Conservation (phyloP, 1,140 invertebrate genomes). For the Ganaspis sp. region DNA sequence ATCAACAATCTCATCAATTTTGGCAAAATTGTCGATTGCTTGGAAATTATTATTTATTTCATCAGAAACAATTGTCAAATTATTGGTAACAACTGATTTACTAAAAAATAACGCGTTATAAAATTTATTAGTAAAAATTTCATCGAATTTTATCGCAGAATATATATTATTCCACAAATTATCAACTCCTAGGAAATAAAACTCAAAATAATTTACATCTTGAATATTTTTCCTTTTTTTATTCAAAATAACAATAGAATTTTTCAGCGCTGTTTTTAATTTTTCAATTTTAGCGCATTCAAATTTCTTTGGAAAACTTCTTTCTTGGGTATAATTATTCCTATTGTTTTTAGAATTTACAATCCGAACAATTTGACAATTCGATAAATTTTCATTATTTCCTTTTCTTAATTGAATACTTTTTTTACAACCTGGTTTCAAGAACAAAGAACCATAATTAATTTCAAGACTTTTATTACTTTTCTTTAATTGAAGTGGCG, state of each 20-base stretch:
- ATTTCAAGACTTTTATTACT: neutral
- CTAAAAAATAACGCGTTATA: neutral
- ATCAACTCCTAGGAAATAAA: neutral
- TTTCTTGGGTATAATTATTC: neutral
- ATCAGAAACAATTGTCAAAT: no score
- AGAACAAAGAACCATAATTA: neutral
- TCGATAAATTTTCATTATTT: neutral
- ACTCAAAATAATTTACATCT: neutral
- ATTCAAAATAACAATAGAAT: neutral
- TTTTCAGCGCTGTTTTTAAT: neutral
- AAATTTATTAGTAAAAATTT: neutral
- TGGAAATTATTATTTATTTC: constrained; percentile 9
- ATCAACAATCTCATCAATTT: neutral
- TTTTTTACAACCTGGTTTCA: neutral
- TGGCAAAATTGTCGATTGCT: neutral
- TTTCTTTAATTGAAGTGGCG: neutral
- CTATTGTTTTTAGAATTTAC: neutral
- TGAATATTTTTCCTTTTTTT: neutral
- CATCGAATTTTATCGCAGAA: neutral
- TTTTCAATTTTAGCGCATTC: neutral
- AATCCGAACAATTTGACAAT: neutral
- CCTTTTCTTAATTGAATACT: neutral
- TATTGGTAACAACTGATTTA: neutral
- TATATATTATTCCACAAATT: neutral
- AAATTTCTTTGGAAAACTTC: neutral